phyloP scores from a whole-genome alignment of 1,140 invertebrate genomes.

The Scaptodrosophila lebanonensis region DNA sequence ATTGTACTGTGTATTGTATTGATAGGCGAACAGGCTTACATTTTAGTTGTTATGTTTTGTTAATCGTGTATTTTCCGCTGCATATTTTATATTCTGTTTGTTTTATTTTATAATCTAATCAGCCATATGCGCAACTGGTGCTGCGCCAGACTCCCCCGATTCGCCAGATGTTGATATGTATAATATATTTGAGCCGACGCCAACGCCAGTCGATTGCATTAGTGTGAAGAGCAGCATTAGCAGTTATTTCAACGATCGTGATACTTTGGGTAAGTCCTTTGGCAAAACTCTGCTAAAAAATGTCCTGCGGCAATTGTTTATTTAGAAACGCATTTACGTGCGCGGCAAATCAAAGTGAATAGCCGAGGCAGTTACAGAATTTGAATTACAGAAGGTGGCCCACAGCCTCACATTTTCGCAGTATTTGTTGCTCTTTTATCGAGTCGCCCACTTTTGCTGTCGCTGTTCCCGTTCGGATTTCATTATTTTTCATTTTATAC shows the following conservation, averaged over 20 bases:
- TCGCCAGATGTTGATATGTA: conserved; percentile 52
- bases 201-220: conserved; percentile 51
- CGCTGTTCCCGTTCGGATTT: conserved; percentile 34
- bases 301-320: too few relatives aligned
- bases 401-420: too few relatives aligned
- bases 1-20: too few relatives aligned
- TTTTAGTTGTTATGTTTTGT: conserved; percentile 1
- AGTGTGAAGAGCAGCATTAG: conserved; percentile 67
- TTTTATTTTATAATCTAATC: conserved; percentile 9
- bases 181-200: conserved; percentile 53
- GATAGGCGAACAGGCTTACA: too few relatives aligned
- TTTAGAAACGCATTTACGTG: too few relatives aligned
- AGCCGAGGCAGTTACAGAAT: too few relatives aligned
- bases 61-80: background rate
- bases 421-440: too few relatives aligned
- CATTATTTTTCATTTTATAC: too few relatives aligned
- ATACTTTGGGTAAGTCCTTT: conserved; percentile 47
- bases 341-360: too few relatives aligned
- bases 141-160: background rate
- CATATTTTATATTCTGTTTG: conserved; percentile 6
- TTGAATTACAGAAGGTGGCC: too few relatives aligned
- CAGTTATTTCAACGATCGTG: conserved; percentile 55
- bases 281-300: background rate
- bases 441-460: too few relatives aligned
- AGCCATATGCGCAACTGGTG: background rate